Percentiles rank a stretch among this genome's conserved stretches.
Evolutionary conservation across 2,888 invertebrate species (phyloP).

Genomic region (Eulithis testata): DNA sequence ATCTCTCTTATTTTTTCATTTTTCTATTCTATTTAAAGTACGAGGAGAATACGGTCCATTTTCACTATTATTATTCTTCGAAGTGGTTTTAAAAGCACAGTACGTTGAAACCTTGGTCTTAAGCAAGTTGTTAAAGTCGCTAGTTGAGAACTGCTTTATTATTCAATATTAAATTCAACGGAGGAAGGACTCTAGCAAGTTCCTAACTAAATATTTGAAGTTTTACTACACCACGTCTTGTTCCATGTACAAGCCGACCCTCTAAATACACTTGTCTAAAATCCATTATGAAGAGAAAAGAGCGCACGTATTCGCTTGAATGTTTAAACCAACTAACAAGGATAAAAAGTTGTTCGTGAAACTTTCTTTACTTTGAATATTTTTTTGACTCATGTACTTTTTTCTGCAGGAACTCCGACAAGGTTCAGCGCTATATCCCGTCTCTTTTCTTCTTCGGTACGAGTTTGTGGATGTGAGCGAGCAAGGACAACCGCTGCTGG

Average conservation of each 20-base stretch:
- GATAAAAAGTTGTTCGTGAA: conserved; percentile 21
- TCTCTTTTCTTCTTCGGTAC: conserved; percentile 90
- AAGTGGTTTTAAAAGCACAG: conserved; percentile 45
- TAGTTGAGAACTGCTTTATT: conserved; percentile 80
- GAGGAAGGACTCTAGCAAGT: conserved; percentile 74
- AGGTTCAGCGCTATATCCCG: conserved; percentile 91
- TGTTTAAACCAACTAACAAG: conserved; percentile 30
- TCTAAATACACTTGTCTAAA: conserved; percentile 41
- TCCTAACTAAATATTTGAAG: conserved; percentile 81
- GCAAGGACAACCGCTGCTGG: conserved; percentile 85
- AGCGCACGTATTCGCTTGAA: conserved; percentile 20
- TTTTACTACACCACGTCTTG: conserved; percentile 65
- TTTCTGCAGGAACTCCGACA: conserved; percentile 86
- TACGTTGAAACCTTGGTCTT: conserved; percentile 69
- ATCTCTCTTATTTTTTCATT: no score
- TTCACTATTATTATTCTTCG: conserved; percentile 49
- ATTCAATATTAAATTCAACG: conserved; percentile 82
- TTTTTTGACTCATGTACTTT: conserved; percentile 24
- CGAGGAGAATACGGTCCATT: neutral
- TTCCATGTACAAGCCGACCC: conserved; percentile 53
- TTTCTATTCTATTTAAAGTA: neutral
- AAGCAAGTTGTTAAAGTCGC: conserved; percentile 77
- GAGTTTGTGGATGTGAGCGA: conserved; percentile 92
- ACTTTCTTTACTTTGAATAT: conserved; percentile 18
- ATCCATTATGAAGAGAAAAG: conserved; percentile 34